These are phyloP conservation scores for Grammomys dolichurus DNA, from an alignment of 2,113 vertebrate species.

Conservation along the genomic window DNA sequence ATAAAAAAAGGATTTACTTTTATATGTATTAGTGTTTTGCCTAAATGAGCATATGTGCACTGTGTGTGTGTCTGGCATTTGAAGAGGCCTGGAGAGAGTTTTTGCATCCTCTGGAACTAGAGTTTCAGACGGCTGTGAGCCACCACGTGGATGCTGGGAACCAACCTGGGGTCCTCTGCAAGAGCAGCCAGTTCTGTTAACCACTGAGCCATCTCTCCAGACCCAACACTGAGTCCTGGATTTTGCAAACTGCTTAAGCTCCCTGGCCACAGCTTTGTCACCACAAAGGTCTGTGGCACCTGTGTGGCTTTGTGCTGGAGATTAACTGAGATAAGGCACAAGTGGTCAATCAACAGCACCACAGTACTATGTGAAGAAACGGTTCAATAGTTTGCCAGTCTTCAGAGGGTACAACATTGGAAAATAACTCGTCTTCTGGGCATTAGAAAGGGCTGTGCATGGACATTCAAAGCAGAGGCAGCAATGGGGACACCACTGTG, in stretches of 20 bases:
- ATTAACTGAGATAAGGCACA: neutral
- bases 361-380: neutral
- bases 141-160: neutral
- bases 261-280: neutral
- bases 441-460: constrained; percentile 13
- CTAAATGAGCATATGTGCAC: neutral
- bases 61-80: neutral
- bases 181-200: neutral
- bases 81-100: neutral
- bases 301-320: neutral
- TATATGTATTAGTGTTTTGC: neutral
- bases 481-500: neutral
- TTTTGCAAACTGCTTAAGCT: neutral
- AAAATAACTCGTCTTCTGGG: neutral
- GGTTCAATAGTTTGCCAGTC: neutral
- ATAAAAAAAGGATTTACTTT: neutral
- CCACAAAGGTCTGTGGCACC: neutral
- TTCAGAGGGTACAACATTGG: neutral
- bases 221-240: neutral
- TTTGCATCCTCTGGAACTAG: neutral
- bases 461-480: constrained; percentile 40
- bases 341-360: neutral
- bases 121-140: neutral
- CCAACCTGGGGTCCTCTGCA: neutral
- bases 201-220: neutral